Conservation (phyloP, 2,888 invertebrate genomes). For the Gymnoscelis rufifasciata region DNA sequence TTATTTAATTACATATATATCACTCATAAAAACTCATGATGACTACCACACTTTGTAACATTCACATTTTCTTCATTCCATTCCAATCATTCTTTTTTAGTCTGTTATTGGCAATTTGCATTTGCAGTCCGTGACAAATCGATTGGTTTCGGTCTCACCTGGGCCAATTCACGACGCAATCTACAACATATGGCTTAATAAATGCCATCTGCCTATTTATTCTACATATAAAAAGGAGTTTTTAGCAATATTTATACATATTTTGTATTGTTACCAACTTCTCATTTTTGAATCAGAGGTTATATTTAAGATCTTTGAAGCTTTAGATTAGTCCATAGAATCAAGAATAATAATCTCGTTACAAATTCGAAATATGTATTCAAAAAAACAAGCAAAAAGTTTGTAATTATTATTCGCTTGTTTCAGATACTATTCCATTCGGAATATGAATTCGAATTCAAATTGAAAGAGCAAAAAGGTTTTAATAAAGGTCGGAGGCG, state of each 20-base stretch:
- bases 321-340: too few species aligned
- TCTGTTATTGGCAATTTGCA: constrained; percentile 1
- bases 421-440: background rate
- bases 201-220: background rate
- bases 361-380: background rate
- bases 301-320: too few species aligned
- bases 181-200: constrained; percentile 4
- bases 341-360: too few species aligned
- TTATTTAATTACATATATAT: background rate
- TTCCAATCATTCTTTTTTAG: background rate
- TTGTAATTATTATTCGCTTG: background rate
- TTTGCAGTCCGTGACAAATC: constrained; percentile 1
- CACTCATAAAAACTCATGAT: background rate
- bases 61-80: background rate
- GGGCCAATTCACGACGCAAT: background rate
- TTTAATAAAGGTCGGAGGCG: constrained; percentile 23
- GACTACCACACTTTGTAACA: background rate
- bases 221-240: too few species aligned
- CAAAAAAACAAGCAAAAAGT: too few species aligned
- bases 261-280: too few species aligned
- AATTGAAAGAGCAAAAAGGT: constrained; percentile 32
- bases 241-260: too few species aligned
- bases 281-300: too few species aligned
- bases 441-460: constrained; percentile 26
- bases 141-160: constrained; percentile 1